phyloP scores from a whole-genome alignment of 2,888 invertebrate species.

The Nomada lathburiana region DNA sequence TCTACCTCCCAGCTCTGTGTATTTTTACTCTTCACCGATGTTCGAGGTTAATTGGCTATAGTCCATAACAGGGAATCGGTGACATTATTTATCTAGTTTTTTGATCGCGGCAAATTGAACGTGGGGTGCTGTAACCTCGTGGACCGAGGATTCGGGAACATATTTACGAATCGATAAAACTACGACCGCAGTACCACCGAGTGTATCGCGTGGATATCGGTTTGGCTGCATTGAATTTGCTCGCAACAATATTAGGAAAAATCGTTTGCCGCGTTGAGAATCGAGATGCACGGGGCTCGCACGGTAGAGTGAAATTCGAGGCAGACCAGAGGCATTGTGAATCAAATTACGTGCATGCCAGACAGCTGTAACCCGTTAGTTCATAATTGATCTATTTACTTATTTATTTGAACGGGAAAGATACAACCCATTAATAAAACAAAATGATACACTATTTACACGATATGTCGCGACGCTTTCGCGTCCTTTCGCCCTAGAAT shows the following conservation, averaged over 20 bases:
- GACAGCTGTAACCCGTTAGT: constrained; percentile 14
- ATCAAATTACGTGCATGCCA: constrained; percentile 36
- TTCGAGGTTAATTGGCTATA: constrained; percentile 13
- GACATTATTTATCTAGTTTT: constrained; percentile 30
- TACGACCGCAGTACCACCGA: neutral
- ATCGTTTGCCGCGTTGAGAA: neutral
- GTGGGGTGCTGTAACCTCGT: constrained; percentile 2
- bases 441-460: too few species aligned
- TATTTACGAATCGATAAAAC: constrained; percentile 13
- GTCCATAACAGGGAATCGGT: constrained; percentile 23
- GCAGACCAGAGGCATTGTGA: constrained; percentile 13
- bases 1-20: neutral
- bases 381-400: constrained; percentile 36
- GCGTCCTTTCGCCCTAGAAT: neutral
- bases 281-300: neutral
- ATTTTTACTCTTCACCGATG: neutral
- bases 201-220: constrained; percentile 7
- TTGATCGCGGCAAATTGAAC: constrained; percentile 31
- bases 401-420: too few species aligned
- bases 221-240: constrained; percentile 9
- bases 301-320: constrained; percentile 20
- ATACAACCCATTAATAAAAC: too few species aligned
- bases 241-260: neutral
- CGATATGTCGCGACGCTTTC: constrained; percentile 7
- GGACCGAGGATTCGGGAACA: constrained; percentile 4